Percentiles rank a stretch among this genome's conserved stretches.
phyloP scores from a whole-genome alignment of 2,888 invertebrate species.

The Boloria euphrosyne region DNA sequence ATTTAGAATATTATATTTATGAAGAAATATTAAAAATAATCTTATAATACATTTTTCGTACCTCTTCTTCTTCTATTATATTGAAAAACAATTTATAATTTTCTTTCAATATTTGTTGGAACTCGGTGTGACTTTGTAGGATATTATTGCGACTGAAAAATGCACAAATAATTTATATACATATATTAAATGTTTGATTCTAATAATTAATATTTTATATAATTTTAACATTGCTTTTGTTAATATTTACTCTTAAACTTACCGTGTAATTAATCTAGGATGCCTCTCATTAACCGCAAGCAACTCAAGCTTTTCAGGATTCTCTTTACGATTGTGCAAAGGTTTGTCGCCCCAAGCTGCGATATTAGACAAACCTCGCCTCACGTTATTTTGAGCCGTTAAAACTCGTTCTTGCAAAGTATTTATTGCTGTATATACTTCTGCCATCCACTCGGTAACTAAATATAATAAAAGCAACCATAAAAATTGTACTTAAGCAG shows the following conservation, averaged over 20 bases:
- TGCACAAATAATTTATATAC: conserved; percentile 2
- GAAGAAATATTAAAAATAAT: too few species aligned
- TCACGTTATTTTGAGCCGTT: conserved; percentile 86
- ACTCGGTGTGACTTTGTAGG: conserved; percentile 77
- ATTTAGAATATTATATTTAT: too few species aligned
- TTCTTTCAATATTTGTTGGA: conserved; percentile 81
- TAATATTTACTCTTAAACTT: conserved; percentile 58
- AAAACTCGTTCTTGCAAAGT: conserved; percentile 87
- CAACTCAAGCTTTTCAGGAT: conserved; percentile 69
- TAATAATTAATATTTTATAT: background rate
- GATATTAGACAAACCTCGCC: conserved; percentile 80
- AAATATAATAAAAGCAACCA: conserved; percentile 25
- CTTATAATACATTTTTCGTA: conserved; percentile 38
- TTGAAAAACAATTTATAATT: conserved; percentile 88
- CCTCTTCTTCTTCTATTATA: conserved; percentile 76
- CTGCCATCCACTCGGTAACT: conserved; percentile 87
- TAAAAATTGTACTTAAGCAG: background rate
- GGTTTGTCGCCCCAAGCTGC: conserved; percentile 88
- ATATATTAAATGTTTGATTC: too few species aligned
- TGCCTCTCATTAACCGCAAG: conserved; percentile 82
- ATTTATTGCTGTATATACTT: conserved; percentile 85
- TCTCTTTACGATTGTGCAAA: conserved; percentile 86
- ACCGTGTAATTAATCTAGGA: conserved; percentile 69
- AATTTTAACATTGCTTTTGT: background rate
- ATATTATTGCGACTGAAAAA: conserved; percentile 64